Evolutionary conservation across 2,888 invertebrate genomes (phyloP).

Genomic region (Leptarthrus brevirostris): DNA sequence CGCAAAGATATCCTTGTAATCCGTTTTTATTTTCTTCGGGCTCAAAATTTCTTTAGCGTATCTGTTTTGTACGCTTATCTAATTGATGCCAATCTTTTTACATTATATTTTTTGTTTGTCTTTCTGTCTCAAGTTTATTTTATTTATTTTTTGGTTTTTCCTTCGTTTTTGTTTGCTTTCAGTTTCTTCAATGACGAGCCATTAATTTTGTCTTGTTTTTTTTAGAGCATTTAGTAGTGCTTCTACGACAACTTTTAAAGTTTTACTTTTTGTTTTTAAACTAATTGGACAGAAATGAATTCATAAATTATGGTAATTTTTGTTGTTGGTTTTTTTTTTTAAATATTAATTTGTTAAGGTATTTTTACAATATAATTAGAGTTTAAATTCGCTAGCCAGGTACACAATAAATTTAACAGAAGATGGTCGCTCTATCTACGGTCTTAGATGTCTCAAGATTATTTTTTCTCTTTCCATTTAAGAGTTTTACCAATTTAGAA

Average conservation of each 20-base stretch:
- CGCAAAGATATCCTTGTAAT: slow-evolving; percentile 40
- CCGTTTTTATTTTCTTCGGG: slow-evolving; percentile 1
- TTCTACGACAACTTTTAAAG: background rate
- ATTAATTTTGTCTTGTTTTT: background rate
- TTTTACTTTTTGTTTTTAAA: background rate
- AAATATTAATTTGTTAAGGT: background rate
- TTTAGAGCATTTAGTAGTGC: background rate
- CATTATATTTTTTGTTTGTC: background rate
- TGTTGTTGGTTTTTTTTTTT: background rate
- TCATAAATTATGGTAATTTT: background rate
- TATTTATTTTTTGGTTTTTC: background rate
- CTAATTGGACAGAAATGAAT: background rate
- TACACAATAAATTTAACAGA: slow-evolving; percentile 38
- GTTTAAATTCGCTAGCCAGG: slow-evolving; percentile 49
- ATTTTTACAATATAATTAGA: slow-evolving; percentile 17
- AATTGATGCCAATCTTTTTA: background rate
- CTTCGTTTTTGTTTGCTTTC: background rate
- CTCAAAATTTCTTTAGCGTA: background rate
- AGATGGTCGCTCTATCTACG: background rate
- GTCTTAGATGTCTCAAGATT: too few species aligned
- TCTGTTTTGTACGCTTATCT: background rate
- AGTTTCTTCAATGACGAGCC: slow-evolving; percentile 32
- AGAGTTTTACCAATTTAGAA: too few species aligned
- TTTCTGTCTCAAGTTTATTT: background rate
- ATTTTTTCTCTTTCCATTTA: too few species aligned